Evolutionary conservation across 2,888 invertebrate species (phyloP).

Genomic region (Escarpia spicata): DNA sequence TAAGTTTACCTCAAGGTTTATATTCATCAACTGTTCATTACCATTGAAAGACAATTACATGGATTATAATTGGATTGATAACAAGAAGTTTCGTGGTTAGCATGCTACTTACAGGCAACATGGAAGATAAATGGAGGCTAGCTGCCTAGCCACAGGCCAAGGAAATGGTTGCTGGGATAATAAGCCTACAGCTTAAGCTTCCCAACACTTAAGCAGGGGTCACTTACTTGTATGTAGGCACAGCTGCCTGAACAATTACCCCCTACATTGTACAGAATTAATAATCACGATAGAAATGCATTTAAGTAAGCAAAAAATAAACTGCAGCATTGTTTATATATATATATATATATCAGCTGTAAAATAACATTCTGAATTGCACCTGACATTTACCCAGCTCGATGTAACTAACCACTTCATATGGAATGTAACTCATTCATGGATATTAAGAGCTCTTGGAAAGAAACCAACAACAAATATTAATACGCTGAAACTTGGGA

Average conservation of each 20-base stretch:
- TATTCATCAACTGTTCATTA: not conserved
- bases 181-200: not conserved
- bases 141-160: not conserved
- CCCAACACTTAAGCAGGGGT: not conserved
- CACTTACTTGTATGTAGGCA: not conserved
- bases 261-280: not conserved
- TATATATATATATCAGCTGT: too few species aligned
- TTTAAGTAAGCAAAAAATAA: not conserved
- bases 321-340: not conserved
- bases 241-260: not conserved
- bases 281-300: not conserved
- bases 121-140: not conserved
- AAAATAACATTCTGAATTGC: not conserved
- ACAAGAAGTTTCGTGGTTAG: not conserved
- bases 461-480: not conserved
- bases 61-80: not conserved
- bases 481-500: not conserved
- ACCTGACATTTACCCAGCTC: not conserved
- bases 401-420: not conserved
- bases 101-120: not conserved
- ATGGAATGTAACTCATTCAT: constrained; percentile 1
- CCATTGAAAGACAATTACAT: not conserved
- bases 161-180: not conserved
- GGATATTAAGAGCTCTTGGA: not conserved
- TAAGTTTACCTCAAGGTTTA: not conserved